phyloP scores from a whole-genome alignment of 2,888 invertebrate species.

The Calameuta filiformis region DNA sequence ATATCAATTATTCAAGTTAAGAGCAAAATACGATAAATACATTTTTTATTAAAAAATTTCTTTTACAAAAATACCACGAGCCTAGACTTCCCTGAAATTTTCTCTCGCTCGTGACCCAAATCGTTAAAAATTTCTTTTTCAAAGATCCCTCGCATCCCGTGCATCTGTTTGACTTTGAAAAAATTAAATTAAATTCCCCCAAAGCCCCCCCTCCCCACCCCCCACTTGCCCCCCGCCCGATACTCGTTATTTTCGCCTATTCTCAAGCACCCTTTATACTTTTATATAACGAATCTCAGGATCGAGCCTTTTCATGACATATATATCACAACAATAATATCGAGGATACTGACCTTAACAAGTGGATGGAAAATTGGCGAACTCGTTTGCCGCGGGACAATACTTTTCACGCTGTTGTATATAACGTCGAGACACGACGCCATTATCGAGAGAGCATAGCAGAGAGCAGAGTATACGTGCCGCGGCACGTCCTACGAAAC shows the following conservation, averaged over 20 bases:
- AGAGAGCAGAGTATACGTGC: not conserved
- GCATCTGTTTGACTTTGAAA: not conserved
- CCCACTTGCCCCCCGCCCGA: not conserved
- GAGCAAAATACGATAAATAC: too few species aligned
- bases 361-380: not conserved
- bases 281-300: not conserved
- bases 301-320: not conserved
- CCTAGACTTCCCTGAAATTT: rapidly evolving
- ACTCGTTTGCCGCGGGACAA: not conserved
- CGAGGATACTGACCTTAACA: not conserved
- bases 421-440: not conserved
- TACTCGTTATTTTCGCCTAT: not conserved
- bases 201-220: too few species aligned
- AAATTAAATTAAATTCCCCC: not conserved
- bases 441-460: not conserved
- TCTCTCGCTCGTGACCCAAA: too few species aligned
- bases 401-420: not conserved
- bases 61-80: too few species aligned
- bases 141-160: too few species aligned
- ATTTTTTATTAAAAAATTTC: too few species aligned
- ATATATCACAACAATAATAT: not conserved
- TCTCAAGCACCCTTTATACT: not conserved
- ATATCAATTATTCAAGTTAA: too few species aligned
- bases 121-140: too few species aligned
- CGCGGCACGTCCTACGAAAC: not conserved